Base-by-base conservation (phyloP, 30 jellyfish, hydroid and myxozoan genomes). In the Phacellophora camtschatica region DNA sequence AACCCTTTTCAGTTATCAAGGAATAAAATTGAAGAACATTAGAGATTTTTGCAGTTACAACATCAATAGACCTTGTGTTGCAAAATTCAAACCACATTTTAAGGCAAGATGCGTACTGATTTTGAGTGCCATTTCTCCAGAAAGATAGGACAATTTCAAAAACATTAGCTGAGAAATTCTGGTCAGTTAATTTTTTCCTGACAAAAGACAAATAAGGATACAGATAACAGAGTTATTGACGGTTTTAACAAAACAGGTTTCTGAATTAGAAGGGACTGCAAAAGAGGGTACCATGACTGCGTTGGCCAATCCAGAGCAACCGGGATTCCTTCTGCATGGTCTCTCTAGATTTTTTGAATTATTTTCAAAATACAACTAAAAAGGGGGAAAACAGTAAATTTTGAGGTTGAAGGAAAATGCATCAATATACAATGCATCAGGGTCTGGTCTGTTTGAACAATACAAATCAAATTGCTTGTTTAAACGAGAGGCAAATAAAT, bases 221-320 rank as follows among this genome's bases (percentile, higher is more conserved):
- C n/a, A n/a, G n/a, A n/a, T n/a, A n/a, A n/a, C n/a, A n/a, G n/a
- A n/a, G n/a, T n/a, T n/a, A n/a, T n/a, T n/a, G n/a, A n/a, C n/a
- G n/a, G n/a, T n/a, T n/a, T n/a, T 6, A 68, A 45, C 37, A 22
- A 0, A 43, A 68, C 66, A 8, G 82, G 82, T 48, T 66, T 43
- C 8, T 66, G 25, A 3, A 22, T 25, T 16, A 68, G 39, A 33
- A 68, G 28, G 29, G 28, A 10, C 27, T 19, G 3, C 67, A 43
- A 46, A 15, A 15, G 9, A n/a, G 82, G 82, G 82, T 68, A 68
- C 82, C 82, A 68, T 6, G 63, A 32, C 27, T 68, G 66, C 4
- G 82, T 68, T 5, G 82, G 82, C 67, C 82, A 68, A 20, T 68
- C 13, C 20, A 32, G 82, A 25, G 42, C 28, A 20, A 68, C 82